Conservation (phyloP, 2,113 vertebrate genomes). For the Erythrolamprus reginae region DNA sequence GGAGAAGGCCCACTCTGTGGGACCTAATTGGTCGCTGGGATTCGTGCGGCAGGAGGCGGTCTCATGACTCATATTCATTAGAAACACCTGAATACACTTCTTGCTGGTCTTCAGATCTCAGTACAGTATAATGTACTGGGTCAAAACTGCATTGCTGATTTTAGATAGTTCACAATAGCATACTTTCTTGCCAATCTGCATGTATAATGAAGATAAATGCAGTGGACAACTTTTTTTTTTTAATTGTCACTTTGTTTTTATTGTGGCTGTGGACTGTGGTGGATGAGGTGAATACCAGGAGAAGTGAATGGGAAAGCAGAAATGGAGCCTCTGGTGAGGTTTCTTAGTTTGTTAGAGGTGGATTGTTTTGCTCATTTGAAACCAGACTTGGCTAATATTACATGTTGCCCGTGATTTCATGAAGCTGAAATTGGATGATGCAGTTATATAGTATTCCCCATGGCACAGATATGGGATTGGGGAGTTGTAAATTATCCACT, state of each 20-base stretch:
- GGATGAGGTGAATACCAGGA: neutral
- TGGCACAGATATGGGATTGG: neutral
- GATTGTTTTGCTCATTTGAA: neutral
- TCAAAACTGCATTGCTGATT: neutral
- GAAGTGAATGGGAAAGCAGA: neutral
- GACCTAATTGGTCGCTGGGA: too few species aligned
- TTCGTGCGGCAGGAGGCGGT: too few species aligned
- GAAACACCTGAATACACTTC: neutral
- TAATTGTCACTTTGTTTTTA: neutral
- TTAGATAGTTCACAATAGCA: neutral
- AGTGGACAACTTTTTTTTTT: neutral
- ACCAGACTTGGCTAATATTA: neutral
- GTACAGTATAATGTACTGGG: too few species aligned
- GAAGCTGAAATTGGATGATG: neutral
- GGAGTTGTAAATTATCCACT: neutral
- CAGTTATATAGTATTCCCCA: neutral
- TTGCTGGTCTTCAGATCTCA: neutral
- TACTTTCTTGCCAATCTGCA: neutral
- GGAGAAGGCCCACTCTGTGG: too few species aligned
- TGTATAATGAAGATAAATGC: neutral
- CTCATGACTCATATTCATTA: neutral
- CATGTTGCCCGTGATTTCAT: neutral
- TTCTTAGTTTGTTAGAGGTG: neutral
- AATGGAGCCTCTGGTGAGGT: neutral
- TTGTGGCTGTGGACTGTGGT: neutral